phyloP scores from a whole-genome alignment of 2,797 vertebrate genomes.

The Geotrypetes seraphini region DNA sequence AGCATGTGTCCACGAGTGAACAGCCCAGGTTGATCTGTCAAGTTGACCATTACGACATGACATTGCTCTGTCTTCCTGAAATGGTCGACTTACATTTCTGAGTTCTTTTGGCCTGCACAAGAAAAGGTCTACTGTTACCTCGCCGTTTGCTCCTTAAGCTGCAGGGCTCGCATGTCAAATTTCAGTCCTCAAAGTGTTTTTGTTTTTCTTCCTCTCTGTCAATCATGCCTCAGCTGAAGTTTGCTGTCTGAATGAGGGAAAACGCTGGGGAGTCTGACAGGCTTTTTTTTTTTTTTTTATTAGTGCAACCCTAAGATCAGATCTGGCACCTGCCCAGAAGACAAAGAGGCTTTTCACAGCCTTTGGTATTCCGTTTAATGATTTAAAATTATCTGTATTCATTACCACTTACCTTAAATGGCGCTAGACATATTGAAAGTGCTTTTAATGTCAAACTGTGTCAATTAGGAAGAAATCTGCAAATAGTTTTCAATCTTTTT shows the following conservation, averaged over 20 bases:
- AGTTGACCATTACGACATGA: too few species aligned
- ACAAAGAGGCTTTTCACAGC: slow-evolving; percentile 47
- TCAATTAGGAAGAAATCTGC: slow-evolving; percentile 50
- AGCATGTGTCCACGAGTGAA: too few species aligned
- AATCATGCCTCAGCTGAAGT: slow-evolving; percentile 35
- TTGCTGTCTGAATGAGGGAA: slow-evolving; percentile 52
- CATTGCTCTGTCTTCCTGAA: too few species aligned
- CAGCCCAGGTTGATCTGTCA: too few species aligned
- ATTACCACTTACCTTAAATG: slow-evolving; percentile 54
- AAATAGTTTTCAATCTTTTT: slow-evolving; percentile 46
- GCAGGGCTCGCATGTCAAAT: background rate
- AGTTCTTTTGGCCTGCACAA: slow-evolving; percentile 2
- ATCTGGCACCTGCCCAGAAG: slow-evolving; percentile 22
- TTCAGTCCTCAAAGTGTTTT: slow-evolving; percentile 11
- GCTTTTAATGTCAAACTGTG: slow-evolving; percentile 52
- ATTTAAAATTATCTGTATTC: slow-evolving; percentile 51
- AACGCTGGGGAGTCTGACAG: slow-evolving; percentile 28
- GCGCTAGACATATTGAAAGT: slow-evolving; percentile 51
- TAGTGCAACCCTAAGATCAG: slow-evolving; percentile 23
- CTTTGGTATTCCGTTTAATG: slow-evolving; percentile 29
- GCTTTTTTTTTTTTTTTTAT: slow-evolving; percentile 47
- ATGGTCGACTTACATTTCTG: slow-evolving; percentile 14
- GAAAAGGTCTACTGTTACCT: slow-evolving; percentile 22
- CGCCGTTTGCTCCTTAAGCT: background rate
- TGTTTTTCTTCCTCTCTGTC: slow-evolving; percentile 36